Conservation (phyloP, 2,797 vertebrate species). For the Anableps anableps region DNA sequence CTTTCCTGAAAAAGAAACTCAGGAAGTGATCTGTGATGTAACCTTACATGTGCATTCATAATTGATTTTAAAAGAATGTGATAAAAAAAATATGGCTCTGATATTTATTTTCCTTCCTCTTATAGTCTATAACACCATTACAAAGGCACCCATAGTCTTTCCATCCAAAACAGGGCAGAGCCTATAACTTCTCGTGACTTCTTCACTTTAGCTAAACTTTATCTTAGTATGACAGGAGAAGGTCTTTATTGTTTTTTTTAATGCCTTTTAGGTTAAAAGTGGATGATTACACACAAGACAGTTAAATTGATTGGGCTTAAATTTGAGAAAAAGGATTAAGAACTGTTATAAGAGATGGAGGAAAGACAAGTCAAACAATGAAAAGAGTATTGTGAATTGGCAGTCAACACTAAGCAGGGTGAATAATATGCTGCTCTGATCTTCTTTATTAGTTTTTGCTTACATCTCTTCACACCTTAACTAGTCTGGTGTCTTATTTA, state of each 20-base stretch:
- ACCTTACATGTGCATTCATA: conserved; percentile 8
- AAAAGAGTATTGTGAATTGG: conserved; percentile 49
- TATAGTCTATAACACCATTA: conserved; percentile 49
- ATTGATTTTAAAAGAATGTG: conserved; percentile 30
- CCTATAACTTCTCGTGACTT: conserved; percentile 7
- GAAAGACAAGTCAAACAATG: conserved; percentile 34
- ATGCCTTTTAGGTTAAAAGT: conserved; percentile 41
- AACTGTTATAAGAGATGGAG: conserved; percentile 47
- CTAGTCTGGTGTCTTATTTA: conserved; percentile 65
- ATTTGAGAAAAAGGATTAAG: conserved; percentile 44
- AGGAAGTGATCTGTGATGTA: background rate
- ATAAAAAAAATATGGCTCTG: conserved; percentile 18
- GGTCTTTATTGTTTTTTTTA: conserved; percentile 30
- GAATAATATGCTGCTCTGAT: conserved; percentile 57
- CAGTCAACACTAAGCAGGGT: conserved; percentile 41
- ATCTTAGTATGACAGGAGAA: conserved; percentile 22
- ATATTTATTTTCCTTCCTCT: conserved; percentile 34
- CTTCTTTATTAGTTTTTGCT: conserved; percentile 42
- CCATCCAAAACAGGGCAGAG: background rate
- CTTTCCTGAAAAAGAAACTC: background rate
- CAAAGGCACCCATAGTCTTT: conserved; percentile 38
- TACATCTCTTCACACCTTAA: conserved; percentile 30
- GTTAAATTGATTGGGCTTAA: background rate
- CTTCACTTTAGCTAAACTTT: conserved; percentile 28
- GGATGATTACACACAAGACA: conserved; percentile 33